Base-by-base conservation (phyloP, 2,888 invertebrate genomes). In the Crepidodera aurea region DNA sequence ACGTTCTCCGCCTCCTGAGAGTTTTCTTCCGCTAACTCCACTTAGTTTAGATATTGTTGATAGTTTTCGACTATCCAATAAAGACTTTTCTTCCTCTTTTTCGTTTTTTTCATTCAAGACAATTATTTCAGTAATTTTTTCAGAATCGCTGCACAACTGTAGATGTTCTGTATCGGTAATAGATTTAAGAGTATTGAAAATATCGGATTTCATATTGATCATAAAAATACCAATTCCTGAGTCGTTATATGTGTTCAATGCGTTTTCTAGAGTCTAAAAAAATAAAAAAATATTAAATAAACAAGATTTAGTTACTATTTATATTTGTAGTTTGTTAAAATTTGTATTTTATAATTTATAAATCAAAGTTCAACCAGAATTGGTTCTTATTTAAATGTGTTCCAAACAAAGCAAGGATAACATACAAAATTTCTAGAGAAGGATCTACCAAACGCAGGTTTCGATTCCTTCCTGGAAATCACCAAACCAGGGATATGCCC, bases 201-300 rank as follows among this genome's bases (percentile, higher is more conserved):
- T 69, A 6, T 71, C 57, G n/a, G 74, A 64, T 51, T 74, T 80
- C 8, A 83, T 74, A 66, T 83, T 81, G 6, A 82, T 58, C 25
- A 89, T 77, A 39, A 86, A 75, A 37, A 91, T 74, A 69, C 81
- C 79, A 60, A 84, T 84, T 2, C 79, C 77, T n/a, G 80, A 78
- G 16, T 77, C 79, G 39, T 84, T 80, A 64, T 90, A 83, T 58
- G 86, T 85, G 63, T 83, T 82, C 3, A 84, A 78, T 6, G 90
- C 74, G 0, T 84, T 83, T 64, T 84, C 84, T 1, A 91, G 78
- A 51, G 86, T 85, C 85, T 90, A 62, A 10, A 62, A 42, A 34
- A 16, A 10, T 32, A 10, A 40, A 34, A 50, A 56, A 39, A 18
- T 5, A 19, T 19, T 19, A 22, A 57, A 2, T 34, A 10, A n/a